Percentiles rank a stretch among this genome's conserved stretches.
These are phyloP conservation scores for Epizoanthus illoricatus DNA, from an alignment of 92 coral and sea anemone genomes.

Conservation along the genomic window DNA sequence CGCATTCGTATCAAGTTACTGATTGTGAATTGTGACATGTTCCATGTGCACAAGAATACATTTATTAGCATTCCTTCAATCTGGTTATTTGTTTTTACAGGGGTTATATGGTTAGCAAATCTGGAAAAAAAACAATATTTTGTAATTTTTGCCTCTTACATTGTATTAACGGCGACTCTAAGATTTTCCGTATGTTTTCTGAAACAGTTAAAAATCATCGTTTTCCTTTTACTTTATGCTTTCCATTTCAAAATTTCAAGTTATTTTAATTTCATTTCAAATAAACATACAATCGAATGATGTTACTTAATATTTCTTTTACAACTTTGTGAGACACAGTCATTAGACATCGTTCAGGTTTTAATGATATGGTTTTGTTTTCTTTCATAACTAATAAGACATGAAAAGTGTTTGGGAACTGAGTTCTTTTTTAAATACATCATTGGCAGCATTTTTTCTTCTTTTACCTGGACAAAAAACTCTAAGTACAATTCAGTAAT, in stretches of 20 bases:
- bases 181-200: not conserved
- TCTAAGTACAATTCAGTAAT: conserved; percentile 12
- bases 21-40: not conserved
- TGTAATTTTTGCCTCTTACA: conserved; percentile 9
- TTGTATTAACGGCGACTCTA: not conserved
- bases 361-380: not conserved
- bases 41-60: not conserved
- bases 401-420: not conserved
- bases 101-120: not conserved
- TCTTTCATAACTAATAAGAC: not conserved
- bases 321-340: not conserved
- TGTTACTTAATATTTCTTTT: not conserved
- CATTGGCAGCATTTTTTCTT: not conserved
- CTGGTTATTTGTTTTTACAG: conserved; percentile 26
- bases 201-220: not conserved
- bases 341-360: not conserved
- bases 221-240: too few relatives aligned
- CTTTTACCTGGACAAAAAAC: too few relatives aligned
- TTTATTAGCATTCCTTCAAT: conserved; percentile 20
- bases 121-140: conserved; percentile 7
- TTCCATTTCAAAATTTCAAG: too few relatives aligned
- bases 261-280: too few relatives aligned
- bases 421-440: not conserved
- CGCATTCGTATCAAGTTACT: conserved; percentile 15
- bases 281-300: too few relatives aligned